Evolutionary conservation across 2,113 vertebrate species (phyloP), one percentile per base, ranked within the genome.

Genomic region (Cebidichthys violaceus): DNA sequence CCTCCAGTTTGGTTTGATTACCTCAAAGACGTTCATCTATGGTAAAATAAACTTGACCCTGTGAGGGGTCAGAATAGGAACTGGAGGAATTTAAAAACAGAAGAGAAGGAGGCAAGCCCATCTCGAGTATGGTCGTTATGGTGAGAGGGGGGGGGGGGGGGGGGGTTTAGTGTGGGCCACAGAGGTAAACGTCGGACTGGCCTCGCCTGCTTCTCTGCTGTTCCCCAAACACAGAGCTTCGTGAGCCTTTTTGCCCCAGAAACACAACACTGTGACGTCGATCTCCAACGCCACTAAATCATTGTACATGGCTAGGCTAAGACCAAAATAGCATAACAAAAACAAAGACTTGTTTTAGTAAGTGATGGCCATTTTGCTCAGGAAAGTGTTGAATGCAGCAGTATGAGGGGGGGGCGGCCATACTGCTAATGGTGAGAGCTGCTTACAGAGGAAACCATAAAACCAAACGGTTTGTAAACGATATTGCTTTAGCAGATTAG

Each of bases 401-500:
- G 92, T 94, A 95, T 94, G 94, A 37, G 57, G 60, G 75, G 75
- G 61, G 61, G 17, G 75, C 69, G 50, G 79, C 35, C 91, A 94
- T 94, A 94, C 93, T 93, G 92, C 90, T 71, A 24, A 88, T 90
- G 91, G 88, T 86, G 89, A 90, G 39, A 72, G 50, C 20, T 82
- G 85, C 87, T 81, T 43, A 84, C 70, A 79, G 83, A 83, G 35
- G 77, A 88, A 92, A 90, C 67, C 71, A 86, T 47, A 69, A 89
- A 87, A 91, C 71, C 61, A 86, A 79, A 87, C 55, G 70, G 59
- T 82, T 84, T 57, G 67, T 83, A 82, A 86, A 88, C 60, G 86
- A 92, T 93, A 94, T 84, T 54, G 92, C 91, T 94, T 94, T 92
- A 95, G 93, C 91, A 91, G 88, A 85, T 84, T 78, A 80, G 81